A percentile compares a stretch with the other conserved stretches of the same genome.
These are phyloP conservation scores for Nasonia oneida DNA, from an alignment of 2,888 invertebrate genomes.

Conservation along the genomic window DNA sequence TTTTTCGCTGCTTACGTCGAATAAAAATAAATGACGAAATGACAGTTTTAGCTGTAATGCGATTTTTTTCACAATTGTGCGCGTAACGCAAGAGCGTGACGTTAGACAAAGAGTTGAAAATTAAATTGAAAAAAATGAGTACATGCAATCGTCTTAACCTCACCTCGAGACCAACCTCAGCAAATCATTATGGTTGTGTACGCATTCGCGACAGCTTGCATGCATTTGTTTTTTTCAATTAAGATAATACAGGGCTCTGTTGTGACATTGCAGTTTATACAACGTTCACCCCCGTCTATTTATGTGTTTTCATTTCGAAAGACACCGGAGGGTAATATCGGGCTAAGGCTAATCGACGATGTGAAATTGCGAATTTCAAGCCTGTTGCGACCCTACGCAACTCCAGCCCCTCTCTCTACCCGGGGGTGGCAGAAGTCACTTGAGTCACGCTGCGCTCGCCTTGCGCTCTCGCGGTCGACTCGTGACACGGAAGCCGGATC, in stretches of 20 bases:
- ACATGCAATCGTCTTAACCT: background rate
- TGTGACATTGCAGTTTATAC: background rate
- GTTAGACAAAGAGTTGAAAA: no score
- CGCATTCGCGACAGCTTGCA: background rate
- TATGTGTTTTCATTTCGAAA: constrained; percentile 34
- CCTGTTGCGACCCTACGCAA: constrained; percentile 8
- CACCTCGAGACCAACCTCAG: background rate
- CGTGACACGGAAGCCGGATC: background rate
- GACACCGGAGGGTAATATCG: constrained; percentile 27
- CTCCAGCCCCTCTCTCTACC: constrained; percentile 1
- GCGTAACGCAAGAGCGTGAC: no score
- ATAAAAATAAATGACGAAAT: no score
- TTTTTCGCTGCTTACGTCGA: no score
- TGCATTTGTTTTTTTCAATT: background rate
- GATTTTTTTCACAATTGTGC: no score
- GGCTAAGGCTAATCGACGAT: constrained; percentile 62
- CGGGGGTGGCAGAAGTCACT: constrained; percentile 18
- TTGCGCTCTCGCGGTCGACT: background rate
- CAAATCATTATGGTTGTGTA: background rate
- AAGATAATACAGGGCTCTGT: background rate
- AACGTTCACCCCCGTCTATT: background rate
- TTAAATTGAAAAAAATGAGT: no score
- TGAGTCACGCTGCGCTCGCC: background rate
- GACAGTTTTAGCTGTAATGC: no score
- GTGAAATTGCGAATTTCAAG: constrained; percentile 63